Evolutionary conservation across 2,113 vertebrate species (phyloP).

Genomic region (Uria lomvia): DNA sequence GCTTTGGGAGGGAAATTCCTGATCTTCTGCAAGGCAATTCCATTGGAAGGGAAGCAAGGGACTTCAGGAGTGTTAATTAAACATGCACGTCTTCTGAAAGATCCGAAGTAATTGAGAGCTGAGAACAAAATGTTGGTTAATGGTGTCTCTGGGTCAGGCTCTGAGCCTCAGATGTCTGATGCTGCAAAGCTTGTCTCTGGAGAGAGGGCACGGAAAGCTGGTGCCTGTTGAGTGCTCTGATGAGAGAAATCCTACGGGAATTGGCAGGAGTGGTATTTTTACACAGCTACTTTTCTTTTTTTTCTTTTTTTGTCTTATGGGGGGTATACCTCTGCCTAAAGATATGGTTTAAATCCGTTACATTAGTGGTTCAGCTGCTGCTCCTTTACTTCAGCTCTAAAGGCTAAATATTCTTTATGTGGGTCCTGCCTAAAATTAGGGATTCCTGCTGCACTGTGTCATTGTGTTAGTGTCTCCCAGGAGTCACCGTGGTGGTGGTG

Average conservation of each 20-base stretch:
- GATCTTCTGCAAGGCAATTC: not conserved
- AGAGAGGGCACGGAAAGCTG: not conserved
- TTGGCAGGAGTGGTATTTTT: not conserved
- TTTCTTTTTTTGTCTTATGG: not conserved
- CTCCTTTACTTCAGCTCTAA: not conserved
- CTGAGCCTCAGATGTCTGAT: not conserved
- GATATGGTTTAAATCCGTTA: not conserved
- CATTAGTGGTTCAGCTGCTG: not conserved
- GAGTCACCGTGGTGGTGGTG: not conserved
- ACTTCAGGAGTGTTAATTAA: constrained; percentile 3
- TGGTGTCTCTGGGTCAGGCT: not conserved
- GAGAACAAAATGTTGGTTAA: not conserved
- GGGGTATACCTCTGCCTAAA: not conserved
- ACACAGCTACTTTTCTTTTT: accelerated
- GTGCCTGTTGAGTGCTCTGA: not conserved
- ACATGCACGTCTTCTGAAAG: not conserved
- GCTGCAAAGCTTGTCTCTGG: not conserved
- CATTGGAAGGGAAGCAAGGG: not conserved
- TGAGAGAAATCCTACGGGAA: not conserved
- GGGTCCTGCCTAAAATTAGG: accelerated
- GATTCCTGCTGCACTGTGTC: not conserved
- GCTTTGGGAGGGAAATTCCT: not conserved
- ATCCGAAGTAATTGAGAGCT: not conserved
- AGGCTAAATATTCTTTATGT: not conserved
- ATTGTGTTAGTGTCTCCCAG: no score